Conservation (phyloP, 1,140 invertebrate genomes). For the Hyposmocoma kahamanoa region DNA sequence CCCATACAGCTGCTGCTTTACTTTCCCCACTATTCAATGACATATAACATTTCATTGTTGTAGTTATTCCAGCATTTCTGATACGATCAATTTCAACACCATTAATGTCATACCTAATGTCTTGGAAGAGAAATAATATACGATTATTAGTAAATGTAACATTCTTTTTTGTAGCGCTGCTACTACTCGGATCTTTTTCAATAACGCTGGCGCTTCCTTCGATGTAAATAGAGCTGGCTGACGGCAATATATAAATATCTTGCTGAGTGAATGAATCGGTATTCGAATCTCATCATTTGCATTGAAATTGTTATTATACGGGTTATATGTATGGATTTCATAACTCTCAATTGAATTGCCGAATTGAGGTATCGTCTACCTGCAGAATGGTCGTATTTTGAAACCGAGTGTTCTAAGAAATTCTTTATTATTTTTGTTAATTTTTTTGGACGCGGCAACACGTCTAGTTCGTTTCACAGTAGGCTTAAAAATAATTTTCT, state of each 20-base stretch:
- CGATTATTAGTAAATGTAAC: constrained; percentile 45
- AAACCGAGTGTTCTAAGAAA: constrained; percentile 1
- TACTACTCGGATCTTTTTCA: not conserved
- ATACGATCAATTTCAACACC: constrained; percentile 55
- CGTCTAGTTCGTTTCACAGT: not conserved
- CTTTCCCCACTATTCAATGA: constrained; percentile 13
- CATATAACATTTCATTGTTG: constrained; percentile 47
- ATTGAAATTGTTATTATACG: constrained; percentile 1
- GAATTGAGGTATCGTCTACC: not conserved
- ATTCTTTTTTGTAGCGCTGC: constrained; percentile 14
- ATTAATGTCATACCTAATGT: constrained; percentile 64
- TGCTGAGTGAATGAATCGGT: constrained; percentile 35
- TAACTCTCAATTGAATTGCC: constrained; percentile 1
- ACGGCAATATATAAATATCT: constrained; percentile 40
- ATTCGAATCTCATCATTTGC: constrained; percentile 23
- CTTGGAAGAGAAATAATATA: constrained; percentile 54
- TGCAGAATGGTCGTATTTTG: not conserved
- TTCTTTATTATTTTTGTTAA: constrained; percentile 1
- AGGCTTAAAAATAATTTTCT: not conserved
- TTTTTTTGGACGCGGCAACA: not conserved
- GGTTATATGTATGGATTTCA: constrained; percentile 5
- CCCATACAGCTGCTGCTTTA: constrained; percentile 12
- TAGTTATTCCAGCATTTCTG: constrained; percentile 50
- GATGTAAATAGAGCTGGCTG: constrained; percentile 37
- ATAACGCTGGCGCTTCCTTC: constrained; percentile 15